Evolutionary conservation across 2,113 vertebrate species (phyloP).

Genomic region (Beaufortia kweichowensis): DNA sequence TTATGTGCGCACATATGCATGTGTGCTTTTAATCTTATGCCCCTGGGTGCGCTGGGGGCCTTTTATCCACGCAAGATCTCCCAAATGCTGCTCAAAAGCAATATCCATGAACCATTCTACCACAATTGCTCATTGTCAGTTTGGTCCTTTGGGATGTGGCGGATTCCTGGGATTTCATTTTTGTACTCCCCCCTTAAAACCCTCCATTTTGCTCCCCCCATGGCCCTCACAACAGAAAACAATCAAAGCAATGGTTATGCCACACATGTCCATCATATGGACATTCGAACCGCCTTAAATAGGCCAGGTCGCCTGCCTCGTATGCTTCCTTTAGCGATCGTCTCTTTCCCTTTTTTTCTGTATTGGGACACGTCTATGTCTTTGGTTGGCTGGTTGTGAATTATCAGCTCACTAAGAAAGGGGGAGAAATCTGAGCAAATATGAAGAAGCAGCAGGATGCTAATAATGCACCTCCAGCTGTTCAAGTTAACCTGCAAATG

Average conservation of each 20-base stretch:
- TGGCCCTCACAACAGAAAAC: conserved; percentile 3
- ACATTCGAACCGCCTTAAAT: conserved; percentile 24
- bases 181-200: conserved; percentile 49
- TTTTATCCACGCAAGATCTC: conserved; percentile 72
- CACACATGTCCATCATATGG: conserved; percentile 26
- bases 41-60: conserved; percentile 67
- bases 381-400: conserved; percentile 83
- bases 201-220: conserved; percentile 41
- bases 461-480: conserved; percentile 99
- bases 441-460: conserved; percentile 97
- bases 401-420: conserved; percentile 84
- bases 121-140: conserved; percentile 65
- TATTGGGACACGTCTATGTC: conserved; percentile 72
- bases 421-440: conserved; percentile 86
- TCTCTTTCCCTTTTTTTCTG: conserved; percentile 22
- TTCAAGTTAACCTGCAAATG: conserved; percentile 99
- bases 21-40: conserved; percentile 67
- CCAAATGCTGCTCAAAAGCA: conserved; percentile 75
- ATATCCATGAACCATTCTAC: conserved; percentile 68
- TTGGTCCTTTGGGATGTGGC: conserved; percentile 56
- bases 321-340: background rate
- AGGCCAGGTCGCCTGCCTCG: background rate
- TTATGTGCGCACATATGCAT: conserved; percentile 53
- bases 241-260: conserved; percentile 1
- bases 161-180: conserved; percentile 63